A percentile compares a stretch with the other conserved stretches of the same genome.
These are phyloP conservation scores for Bubo bubo DNA, from an alignment of 2,113 vertebrate species.

Conservation along the genomic window DNA sequence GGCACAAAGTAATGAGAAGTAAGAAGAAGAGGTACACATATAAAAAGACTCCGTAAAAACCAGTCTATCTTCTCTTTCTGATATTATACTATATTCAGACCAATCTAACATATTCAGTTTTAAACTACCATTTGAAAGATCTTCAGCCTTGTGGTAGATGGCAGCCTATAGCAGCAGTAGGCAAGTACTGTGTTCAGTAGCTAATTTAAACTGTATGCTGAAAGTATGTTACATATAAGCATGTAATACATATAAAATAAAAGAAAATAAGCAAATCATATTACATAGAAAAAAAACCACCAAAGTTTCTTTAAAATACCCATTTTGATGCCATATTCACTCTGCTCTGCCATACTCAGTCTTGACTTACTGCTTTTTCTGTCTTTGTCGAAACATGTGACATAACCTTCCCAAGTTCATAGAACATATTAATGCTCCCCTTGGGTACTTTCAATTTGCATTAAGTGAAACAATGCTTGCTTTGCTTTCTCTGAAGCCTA, in stretches of 20 bases:
- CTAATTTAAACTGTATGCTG: neutral
- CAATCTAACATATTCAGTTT: neutral
- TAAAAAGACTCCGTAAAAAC: neutral
- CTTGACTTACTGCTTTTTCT: conserved; percentile 19
- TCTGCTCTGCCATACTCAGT: neutral
- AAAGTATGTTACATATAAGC: neutral
- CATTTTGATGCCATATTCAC: neutral
- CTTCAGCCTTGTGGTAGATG: neutral
- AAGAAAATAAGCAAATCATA: neutral
- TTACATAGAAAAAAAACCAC: neutral
- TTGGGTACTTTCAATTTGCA: conserved; percentile 34
- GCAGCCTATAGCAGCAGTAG: neutral
- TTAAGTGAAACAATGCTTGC: conserved; percentile 60
- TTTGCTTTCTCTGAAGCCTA: conserved; percentile 28
- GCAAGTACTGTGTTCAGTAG: neutral
- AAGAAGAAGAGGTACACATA: neutral
- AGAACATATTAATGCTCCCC: conserved; percentile 33
- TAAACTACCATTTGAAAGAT: neutral
- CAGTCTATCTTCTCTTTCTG: neutral
- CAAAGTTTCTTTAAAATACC: neutral
- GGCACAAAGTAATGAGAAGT: neutral
- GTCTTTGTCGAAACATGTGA: neutral
- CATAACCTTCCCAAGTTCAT: conserved; percentile 24
- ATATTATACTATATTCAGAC: neutral
- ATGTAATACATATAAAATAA: neutral